Base-by-base conservation (phyloP, 2,888 invertebrate genomes). In the Conistra vaccinii region DNA sequence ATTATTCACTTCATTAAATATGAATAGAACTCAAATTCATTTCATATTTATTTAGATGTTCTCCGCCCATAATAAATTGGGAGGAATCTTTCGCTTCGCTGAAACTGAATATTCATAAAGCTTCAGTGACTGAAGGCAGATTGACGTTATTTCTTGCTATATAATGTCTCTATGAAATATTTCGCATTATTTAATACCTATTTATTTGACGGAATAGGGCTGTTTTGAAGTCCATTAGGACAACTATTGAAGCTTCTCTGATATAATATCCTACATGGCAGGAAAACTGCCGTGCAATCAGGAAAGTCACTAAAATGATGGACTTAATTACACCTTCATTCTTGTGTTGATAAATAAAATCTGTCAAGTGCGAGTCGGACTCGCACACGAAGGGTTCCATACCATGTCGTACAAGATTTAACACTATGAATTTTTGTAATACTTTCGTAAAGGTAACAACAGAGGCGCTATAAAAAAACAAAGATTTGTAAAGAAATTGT, bases 21-120 rank as follows among this genome's bases (percentile, higher is more conserved):
- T 67, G 55, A 62, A 53, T 35, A 39, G 51, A 58, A 51, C 29
- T 57, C 3, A 1, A 60, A 4, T 58, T 63, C 42, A 32, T 80
- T 55, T 26, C 14, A 57, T 67, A 70, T 80, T 84, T 60, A 60
- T 65, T 62, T 6, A 48, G 45, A 42, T 39, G 35, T 20, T 63
- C 70, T 57, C 42, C 23, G 23, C n/a, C 14, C 29, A 42, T 55
- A 67, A 79, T 79, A 67, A 74, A 79, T 82, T 42, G 14, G 4
- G 17, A 57, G 32, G 23, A 81, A 66, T 65, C 48, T 60, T 70
- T 70, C 35, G 76, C 67, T 57, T 75, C 58, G 55, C 26, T 51
- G 57, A 60, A 48, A 12, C 23, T 35, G 63, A 82, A 83, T 85
- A 83, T 83, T 83, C 53, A 83, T 76, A 32, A 69, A 12, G 55